Evolutionary conservation across 2,797 vertebrate genomes (phyloP), one percentile per base, ranked within the genome.

Genomic region (Zonotrichia albicollis): DNA sequence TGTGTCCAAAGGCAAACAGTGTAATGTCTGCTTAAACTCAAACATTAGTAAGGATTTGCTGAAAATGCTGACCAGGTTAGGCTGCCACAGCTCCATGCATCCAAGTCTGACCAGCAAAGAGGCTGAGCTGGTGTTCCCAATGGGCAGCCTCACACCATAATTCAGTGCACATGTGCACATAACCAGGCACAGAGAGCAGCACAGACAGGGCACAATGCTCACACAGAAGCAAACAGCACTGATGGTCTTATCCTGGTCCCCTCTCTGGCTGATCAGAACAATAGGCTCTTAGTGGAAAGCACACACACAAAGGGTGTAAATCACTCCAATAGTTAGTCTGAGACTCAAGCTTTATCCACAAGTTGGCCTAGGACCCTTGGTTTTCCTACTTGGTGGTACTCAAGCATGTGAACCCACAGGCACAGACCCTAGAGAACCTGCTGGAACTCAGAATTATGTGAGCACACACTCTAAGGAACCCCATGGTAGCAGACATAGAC

Each of bases 61-160:
- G 34, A 46, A 73, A 25, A 2, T 1, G 0, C 25, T 67, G 34
- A 22, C 36, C 13, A 23, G 18, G 36, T 0, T 5, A 71, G 36
- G 27, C 22, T 82, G 50, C 8, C 0, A 1, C 36, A 75, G 40
- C 32, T 73, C 32, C 8, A 2, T 17, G 29, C 4, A 43, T 13
- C 22, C 13, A 50, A 27, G 16, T 65, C 23, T 34, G 0, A 0
- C 1, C 0, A 3, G 26, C 3, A 74, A 8, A 3, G 2, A 40
- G 29, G 26, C 53, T 62, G 43, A 81, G 20, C 9, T 60, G 32
- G 14, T 67, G n/a, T 18, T 75, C 48, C 61, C 40, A 29, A 15
- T 1, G 13, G 21, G 3, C 42, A 61, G 4, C 13, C 13, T 11
- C 16, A 48, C n/a, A 10, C 46, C 1, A 0, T 30, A 54, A 50